A percentile compares a stretch with the other conserved stretches of the same genome.
These are phyloP conservation scores for Pedetes capensis DNA, from an alignment of 2,113 vertebrate species.

Conservation along the genomic window DNA sequence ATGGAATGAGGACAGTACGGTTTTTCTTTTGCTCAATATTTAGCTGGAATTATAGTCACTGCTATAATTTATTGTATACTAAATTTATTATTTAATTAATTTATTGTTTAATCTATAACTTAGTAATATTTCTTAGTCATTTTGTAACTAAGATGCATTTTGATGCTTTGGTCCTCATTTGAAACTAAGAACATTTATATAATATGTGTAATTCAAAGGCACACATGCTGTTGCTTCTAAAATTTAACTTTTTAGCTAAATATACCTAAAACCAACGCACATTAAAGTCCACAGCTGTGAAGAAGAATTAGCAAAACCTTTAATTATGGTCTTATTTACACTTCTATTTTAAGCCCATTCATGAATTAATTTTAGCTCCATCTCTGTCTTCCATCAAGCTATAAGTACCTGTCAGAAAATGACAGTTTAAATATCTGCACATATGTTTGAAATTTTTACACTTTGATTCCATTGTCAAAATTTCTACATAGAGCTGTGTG, in stretches of 20 bases:
- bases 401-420: constrained; percentile 50
- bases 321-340: constrained; percentile 57
- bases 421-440: constrained; percentile 27
- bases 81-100: neutral
- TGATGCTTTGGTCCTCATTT: neutral
- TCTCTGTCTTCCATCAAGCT: constrained; percentile 48
- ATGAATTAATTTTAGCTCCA: constrained; percentile 66
- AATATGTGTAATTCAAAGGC: constrained; percentile 32
- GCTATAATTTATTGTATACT: neutral
- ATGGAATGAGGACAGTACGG: neutral
- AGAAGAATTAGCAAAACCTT: constrained; percentile 62
- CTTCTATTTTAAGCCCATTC: constrained; percentile 60
- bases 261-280: constrained; percentile 31
- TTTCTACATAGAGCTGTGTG: neutral
- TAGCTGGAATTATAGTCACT: neutral
- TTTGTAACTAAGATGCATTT: constrained; percentile 40
- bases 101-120: neutral
- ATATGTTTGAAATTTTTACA: constrained; percentile 18
- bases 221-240: neutral
- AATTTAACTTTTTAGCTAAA: constrained; percentile 54
- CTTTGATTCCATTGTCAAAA: constrained; percentile 40
- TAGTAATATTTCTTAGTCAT: neutral
- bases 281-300: constrained; percentile 61
- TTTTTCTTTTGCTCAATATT: neutral
- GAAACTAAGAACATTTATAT: constrained; percentile 24